Evolutionary conservation across 1,140 invertebrate genomes (phyloP).

Genomic region (Drosophila sechellia): DNA sequence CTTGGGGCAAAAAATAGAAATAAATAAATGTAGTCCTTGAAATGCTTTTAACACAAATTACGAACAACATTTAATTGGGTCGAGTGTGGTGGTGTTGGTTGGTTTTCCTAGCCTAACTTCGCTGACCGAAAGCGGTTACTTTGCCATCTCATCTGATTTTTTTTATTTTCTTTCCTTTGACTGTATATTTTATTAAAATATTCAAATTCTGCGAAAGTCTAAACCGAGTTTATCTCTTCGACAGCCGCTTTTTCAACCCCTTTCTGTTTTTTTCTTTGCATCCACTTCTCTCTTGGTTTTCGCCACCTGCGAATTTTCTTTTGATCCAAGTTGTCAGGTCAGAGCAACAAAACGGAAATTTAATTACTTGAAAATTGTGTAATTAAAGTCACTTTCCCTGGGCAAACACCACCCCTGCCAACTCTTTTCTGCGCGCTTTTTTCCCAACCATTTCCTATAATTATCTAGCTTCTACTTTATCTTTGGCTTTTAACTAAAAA

Average conservation of each 20-base stretch:
- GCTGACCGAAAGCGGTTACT: constrained; percentile 17
- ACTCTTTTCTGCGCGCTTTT: not conserved
- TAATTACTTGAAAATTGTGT: constrained; percentile 45
- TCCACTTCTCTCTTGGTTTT: not conserved
- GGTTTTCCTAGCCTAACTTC: constrained; percentile 11
- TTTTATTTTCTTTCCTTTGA: not conserved
- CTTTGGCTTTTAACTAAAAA: not conserved
- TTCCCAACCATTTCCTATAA: constrained; percentile 9
- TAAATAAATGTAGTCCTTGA: constrained; percentile 55
- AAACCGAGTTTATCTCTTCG: constrained; percentile 9
- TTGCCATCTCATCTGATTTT: not conserved
- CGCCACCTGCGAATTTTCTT: constrained; percentile 9
- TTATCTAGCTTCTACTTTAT: constrained; percentile 6
- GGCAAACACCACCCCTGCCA: not conserved
- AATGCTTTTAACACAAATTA: constrained; percentile 70
- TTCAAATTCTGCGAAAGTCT: constrained; percentile 8
- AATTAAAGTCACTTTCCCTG: constrained; percentile 53
- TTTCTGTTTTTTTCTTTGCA: not conserved
- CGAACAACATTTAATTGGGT: constrained; percentile 57
- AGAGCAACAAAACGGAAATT: constrained; percentile 54
- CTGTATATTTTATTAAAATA: constrained; percentile 7
- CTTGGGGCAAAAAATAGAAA: constrained; percentile 6
- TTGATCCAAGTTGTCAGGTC: constrained; percentile 52
- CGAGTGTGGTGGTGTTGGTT: constrained; percentile 8
- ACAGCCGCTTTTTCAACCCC: not conserved